Evolutionary conservation across 2,797 vertebrate genomes (phyloP).

Genomic region (Chloroceryle amazona): DNA sequence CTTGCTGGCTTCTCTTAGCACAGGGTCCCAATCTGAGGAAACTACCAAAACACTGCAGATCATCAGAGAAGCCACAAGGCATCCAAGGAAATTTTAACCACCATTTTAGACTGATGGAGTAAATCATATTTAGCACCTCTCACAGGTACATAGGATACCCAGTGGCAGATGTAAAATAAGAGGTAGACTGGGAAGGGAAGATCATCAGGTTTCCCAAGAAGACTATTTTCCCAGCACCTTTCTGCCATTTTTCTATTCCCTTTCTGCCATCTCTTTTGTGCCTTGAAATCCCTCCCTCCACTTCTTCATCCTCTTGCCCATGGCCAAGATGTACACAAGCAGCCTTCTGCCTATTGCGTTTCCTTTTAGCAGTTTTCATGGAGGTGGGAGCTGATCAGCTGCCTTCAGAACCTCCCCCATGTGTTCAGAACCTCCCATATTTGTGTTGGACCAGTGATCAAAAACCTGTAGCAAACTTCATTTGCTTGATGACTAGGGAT

Average conservation of each 20-base stretch:
- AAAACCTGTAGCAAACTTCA: not conserved
- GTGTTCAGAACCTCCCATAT: not conserved
- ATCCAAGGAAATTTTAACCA: not conserved
- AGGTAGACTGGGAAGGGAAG: not conserved
- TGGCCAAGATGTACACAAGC: not conserved
- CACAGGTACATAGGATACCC: not conserved
- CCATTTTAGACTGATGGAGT: not conserved
- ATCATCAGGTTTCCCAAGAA: not conserved
- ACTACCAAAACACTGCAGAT: not conserved
- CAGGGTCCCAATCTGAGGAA: not conserved
- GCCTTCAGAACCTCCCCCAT: not conserved
- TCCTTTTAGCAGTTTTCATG: not conserved
- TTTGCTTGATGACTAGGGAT: not conserved
- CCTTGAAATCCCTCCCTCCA: not conserved
- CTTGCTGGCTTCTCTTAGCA: not conserved
- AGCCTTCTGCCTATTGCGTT: not conserved
- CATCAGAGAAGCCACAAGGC: not conserved
- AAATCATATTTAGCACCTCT: not conserved
- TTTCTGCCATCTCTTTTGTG: not conserved
- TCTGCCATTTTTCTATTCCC: not conserved
- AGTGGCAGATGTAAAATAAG: not conserved
- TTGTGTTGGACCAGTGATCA: not conserved
- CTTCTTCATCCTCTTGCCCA: fast-evolving
- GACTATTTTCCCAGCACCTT: not conserved
- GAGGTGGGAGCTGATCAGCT: not conserved